A percentile compares a stretch with the other conserved stretches of the same genome.
These are phyloP conservation scores for Psettodes erumei DNA, from an alignment of 2,113 vertebrate species.

Conservation along the genomic window DNA sequence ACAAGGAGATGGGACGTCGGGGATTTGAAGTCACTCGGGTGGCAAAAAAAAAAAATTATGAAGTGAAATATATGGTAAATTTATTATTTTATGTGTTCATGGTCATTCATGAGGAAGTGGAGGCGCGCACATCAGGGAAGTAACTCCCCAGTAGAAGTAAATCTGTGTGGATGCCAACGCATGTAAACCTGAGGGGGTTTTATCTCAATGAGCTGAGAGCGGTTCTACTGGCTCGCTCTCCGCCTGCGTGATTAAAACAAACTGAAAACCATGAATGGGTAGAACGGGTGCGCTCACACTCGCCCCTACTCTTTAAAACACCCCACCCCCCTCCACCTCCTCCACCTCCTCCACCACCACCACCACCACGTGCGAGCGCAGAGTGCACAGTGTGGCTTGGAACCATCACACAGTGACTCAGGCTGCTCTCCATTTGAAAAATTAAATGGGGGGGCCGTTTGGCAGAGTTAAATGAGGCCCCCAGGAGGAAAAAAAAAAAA, in stretches of 20 bases:
- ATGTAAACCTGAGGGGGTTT: not conserved
- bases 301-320: constrained; percentile 39
- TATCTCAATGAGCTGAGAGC: not conserved
- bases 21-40: not conserved
- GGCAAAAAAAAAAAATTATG: too few relatives aligned
- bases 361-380: constrained; percentile 10
- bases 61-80: not conserved
- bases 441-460: constrained; percentile 74
- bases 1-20: not conserved
- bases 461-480: constrained; percentile 79
- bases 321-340: not conserved
- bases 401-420: constrained; percentile 79
- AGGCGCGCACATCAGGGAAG: not conserved
- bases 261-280: constrained; percentile 46
- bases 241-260: not conserved
- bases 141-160: not conserved
- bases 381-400: constrained; percentile 55
- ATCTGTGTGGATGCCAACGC: not conserved
- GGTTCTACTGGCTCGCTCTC: not conserved
- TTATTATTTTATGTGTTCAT: too few relatives aligned
- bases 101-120: not conserved
- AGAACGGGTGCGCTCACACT: constrained; percentile 7
- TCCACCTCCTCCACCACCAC: not conserved
- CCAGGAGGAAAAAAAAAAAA: constrained; percentile 64
- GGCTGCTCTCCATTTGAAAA: constrained; percentile 83